phyloP scores from a whole-genome alignment of 1,140 invertebrate species.

The Leguminivora glycinivorella region DNA sequence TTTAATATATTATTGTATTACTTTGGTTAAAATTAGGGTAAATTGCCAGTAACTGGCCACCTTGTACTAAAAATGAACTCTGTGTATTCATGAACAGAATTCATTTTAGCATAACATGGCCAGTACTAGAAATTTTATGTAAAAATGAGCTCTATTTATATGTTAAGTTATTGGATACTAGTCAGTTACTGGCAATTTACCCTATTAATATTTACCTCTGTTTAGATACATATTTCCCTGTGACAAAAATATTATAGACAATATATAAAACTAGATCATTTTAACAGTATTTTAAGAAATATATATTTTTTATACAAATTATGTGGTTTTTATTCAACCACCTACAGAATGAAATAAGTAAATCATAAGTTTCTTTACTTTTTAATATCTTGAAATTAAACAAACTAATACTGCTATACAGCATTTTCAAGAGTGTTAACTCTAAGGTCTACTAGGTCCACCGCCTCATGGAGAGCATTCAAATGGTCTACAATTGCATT shows the following conservation, averaged over 20 bases:
- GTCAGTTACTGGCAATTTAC: too few species aligned
- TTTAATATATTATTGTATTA: too few species aligned
- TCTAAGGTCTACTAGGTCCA: conserved; percentile 71
- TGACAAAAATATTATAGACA: not conserved
- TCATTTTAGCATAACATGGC: too few species aligned
- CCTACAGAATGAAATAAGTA: conserved; percentile 17
- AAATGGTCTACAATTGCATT: conserved; percentile 76
- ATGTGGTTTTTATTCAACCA: conserved; percentile 11
- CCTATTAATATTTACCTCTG: too few species aligned
- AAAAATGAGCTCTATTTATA: too few species aligned
- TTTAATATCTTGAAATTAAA: conserved; percentile 33
- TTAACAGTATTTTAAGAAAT: conserved; percentile 2
- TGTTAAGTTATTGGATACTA: too few species aligned
- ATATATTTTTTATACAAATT: conserved; percentile 21
- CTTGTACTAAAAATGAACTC: too few species aligned
- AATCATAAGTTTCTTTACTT: conserved; percentile 17
- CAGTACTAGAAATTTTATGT: too few species aligned
- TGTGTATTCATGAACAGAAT: too few species aligned
- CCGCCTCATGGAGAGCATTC: conserved; percentile 72
- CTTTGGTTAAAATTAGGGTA: too few species aligned
- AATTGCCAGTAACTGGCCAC: too few species aligned
- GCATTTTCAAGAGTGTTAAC: conserved; percentile 68
- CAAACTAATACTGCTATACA: conserved; percentile 31
- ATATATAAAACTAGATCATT: conserved; percentile 17
- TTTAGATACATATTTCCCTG: not conserved